Conservation (phyloP, 2,113 vertebrate genomes). For the Melanerpes aurifrons region DNA sequence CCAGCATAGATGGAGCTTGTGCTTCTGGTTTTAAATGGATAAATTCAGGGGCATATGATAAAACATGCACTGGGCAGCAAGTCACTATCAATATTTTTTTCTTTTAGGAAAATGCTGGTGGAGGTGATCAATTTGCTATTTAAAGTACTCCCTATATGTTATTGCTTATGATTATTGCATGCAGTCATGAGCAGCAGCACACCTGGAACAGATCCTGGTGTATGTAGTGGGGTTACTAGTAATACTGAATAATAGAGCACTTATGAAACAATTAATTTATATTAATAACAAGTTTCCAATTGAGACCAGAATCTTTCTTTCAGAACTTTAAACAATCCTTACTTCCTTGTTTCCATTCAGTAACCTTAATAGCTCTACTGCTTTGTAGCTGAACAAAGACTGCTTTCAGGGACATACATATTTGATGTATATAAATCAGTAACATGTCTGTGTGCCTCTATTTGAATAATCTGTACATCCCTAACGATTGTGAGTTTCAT, state of each 20-base stretch:
- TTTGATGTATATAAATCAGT: background rate
- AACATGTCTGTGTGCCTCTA: background rate
- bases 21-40: background rate
- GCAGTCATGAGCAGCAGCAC: background rate
- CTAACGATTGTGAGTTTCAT: background rate
- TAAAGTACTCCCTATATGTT: background rate
- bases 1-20: background rate
- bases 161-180: background rate
- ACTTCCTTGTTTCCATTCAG: background rate
- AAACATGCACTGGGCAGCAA: background rate
- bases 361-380: background rate
- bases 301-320: conserved; percentile 4
- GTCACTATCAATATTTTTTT: background rate
- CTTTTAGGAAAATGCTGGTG: background rate
- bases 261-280: background rate
- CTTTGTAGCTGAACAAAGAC: background rate
- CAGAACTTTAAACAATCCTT: background rate
- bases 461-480: background rate
- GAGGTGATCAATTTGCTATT: background rate
- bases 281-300: background rate
- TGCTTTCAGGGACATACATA: background rate
- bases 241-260: background rate
- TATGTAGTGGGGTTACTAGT: background rate
- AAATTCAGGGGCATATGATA: background rate
- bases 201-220: background rate